Conservation (phyloP, 1,140 invertebrate genomes). For the Hyposmocoma kahamanoa region DNA sequence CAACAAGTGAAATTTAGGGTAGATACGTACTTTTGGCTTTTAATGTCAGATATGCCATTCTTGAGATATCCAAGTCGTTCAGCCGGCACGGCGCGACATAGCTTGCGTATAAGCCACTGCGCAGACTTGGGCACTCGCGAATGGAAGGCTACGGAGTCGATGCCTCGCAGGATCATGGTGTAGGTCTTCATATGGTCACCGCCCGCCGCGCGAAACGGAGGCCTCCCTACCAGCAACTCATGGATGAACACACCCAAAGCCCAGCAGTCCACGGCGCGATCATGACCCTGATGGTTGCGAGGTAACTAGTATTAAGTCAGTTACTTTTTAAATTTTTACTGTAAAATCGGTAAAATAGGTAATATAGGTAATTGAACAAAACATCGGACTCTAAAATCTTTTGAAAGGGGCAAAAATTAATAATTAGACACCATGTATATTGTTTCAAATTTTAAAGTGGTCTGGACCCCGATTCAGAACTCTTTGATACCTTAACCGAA, state of each 20-base stretch:
- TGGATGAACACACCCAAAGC: constrained; percentile 94
- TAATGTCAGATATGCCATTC: constrained; percentile 93
- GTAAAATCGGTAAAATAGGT: not conserved
- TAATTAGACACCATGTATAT: too few relatives aligned
- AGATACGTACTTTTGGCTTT: constrained; percentile 90
- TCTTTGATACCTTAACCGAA: too few relatives aligned
- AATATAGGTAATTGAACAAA: too few relatives aligned
- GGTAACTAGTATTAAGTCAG: not conserved
- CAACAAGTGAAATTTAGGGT: too few relatives aligned
- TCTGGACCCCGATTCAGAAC: too few relatives aligned
- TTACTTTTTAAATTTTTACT: too few relatives aligned
- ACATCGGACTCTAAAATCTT: too few relatives aligned
- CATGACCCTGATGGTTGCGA: constrained; percentile 94
- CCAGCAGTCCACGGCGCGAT: constrained; percentile 96
- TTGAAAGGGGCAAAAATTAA: too few relatives aligned
- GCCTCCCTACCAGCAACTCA: constrained; percentile 93
- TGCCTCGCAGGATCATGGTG: constrained; percentile 94
- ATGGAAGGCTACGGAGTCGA: constrained; percentile 92
- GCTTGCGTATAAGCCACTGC: constrained; percentile 87
- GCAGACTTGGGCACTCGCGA: constrained; percentile 85
- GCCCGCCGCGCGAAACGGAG: constrained; percentile 92
- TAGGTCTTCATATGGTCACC: constrained; percentile 96
- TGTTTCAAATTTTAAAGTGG: too few relatives aligned
- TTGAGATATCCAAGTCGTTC: constrained; percentile 95
- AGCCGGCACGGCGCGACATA: constrained; percentile 90